Base-by-base conservation (phyloP, 2,888 invertebrate species). In the Coecobrya sp. region DNA sequence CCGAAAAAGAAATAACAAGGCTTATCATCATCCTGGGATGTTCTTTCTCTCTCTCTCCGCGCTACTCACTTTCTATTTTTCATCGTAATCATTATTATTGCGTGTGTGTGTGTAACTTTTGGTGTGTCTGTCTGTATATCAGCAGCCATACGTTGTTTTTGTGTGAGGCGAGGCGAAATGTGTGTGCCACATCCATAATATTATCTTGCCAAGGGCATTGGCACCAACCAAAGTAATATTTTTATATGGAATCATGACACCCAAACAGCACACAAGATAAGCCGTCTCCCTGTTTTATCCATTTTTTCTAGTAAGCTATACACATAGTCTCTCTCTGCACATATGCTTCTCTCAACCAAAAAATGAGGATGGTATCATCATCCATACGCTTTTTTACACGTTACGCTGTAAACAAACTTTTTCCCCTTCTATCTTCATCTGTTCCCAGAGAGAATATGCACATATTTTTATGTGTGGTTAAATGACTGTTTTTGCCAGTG, bases 191-290 rank as follows among this genome's bases (percentile, higher is more conserved):
- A 82, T 55, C 59, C 59, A 76, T 89, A 82, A 82, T 89, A 89
- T 89, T 89, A 88, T 88, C 88, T 89, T 89, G 89, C 89, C 89
- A 89, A 89, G 81, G 89, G 89, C 89, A 89, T 89, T 89, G 89
- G 82, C 89, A 89, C 82, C 82, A 30, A 42, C 49, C 45, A 85
- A 45, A 11, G 49, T 25, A 76, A 76, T 76, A 76, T 76, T 76
- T 76, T 49, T 22, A 49, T 45, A 76, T 76, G 76, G 49, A 76
- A 49, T 76, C 76, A 76, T 76, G 76, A 76, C 76, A 76, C 76
- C 76, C 49, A 76, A 45, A 76, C 65, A 73, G 36, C 73, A 36
- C 73, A 73, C 19, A 68, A 42, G 76, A 70, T 70, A 70, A 70
- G 70, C 70, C 27, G 10, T 30, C 19, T 36, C 36, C n/a, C 25